Percentiles rank a stretch among this genome's conserved stretches.
phyloP scores from a whole-genome alignment of 30 jellyfish, hydroid and myxozoan genomes.

The Nemopilema nomurai region DNA sequence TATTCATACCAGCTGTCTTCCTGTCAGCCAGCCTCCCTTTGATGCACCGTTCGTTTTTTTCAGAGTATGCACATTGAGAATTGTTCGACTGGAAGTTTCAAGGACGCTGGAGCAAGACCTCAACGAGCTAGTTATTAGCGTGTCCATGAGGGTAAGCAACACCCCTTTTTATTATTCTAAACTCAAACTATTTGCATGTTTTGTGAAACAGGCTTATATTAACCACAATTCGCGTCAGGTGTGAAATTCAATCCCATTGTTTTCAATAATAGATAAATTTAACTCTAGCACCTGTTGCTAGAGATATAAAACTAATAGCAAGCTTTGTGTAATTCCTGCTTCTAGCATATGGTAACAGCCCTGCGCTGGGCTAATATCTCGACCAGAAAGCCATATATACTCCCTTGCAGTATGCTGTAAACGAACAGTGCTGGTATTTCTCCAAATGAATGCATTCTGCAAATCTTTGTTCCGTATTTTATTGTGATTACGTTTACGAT shows the following conservation, averaged over 20 bases:
- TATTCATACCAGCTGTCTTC: not conserved
- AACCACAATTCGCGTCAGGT: not conserved
- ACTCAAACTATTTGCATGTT: not conserved
- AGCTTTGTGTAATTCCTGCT: not conserved
- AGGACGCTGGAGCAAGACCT: slow-evolving; percentile 80
- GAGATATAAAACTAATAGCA: not conserved
- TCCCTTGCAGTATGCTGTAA: not conserved
- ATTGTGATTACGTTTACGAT: too few relatives aligned
- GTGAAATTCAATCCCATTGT: not conserved
- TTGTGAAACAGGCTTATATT: not conserved
- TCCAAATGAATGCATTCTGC: too few relatives aligned
- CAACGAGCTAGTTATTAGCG: slow-evolving; percentile 82
- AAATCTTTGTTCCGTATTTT: too few relatives aligned
- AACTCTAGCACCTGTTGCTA: not conserved
- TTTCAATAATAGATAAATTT: not conserved
- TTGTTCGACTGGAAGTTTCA: slow-evolving; percentile 79
- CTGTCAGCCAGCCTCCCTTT: not conserved
- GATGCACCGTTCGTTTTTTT: slow-evolving; percentile 6
- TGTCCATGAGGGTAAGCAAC: slow-evolving; percentile 87
- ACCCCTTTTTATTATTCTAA: not conserved
- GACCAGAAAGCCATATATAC: not conserved
- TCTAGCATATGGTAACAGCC: not conserved
- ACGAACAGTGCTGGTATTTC: too few relatives aligned
- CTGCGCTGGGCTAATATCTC: not conserved
- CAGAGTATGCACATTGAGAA: slow-evolving; percentile 90